Base-by-base conservation (phyloP, 2,888 invertebrate genomes). In the Orthonychiurus folsomi region DNA sequence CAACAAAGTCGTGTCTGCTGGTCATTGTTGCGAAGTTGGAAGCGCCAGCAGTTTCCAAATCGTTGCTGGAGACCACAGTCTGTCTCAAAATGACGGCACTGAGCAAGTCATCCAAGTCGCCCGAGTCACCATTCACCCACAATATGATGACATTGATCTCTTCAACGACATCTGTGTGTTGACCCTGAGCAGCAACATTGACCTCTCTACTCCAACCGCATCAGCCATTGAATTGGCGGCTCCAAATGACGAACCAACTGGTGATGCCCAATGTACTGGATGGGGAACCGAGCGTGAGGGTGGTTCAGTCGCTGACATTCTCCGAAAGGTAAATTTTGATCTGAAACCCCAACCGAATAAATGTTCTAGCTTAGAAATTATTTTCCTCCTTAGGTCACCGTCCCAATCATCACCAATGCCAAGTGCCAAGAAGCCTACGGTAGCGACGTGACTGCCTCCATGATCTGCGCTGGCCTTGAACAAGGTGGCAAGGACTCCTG, bases 401-500 rank as follows among this genome's bases (percentile, higher is more conserved):
- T n/a, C n/a, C n/a, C n/a, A n/a, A n/a, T n/a, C n/a, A n/a, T n/a
- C 21, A 23, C 52, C 3, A 20, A 21, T 20, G 52, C 5, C 21
- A 9, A 52, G n/a, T 52, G 52, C 52, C 5, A 23, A 23, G 20
- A 52, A 20, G 52, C 52, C 3, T 61, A 61, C 23, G 56, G 56
- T 25, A 15, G 5, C 20, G 47, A 50, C 1, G 50, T 62, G 18
- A 1, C 48, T 23, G 50, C 2, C 28, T n/a, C 25, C 5, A 62
- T 57, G 57, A 57, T 62, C 25, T 62, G 62, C 26, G 62, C 62
- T 1, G 62, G 62, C 15, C 2, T 56, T 3, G 23, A 25, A 3
- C n/a, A 56, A 21, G 62, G 57, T 1, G 62, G 62, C 3, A 50
- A 52, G 50, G 62, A 62, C 57, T 50, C 62, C 9, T 62, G 62